Evolutionary conservation across 1,140 invertebrate species (phyloP), one percentile per base, ranked within the genome.

Genomic region (Zaprionus taronus): DNA sequence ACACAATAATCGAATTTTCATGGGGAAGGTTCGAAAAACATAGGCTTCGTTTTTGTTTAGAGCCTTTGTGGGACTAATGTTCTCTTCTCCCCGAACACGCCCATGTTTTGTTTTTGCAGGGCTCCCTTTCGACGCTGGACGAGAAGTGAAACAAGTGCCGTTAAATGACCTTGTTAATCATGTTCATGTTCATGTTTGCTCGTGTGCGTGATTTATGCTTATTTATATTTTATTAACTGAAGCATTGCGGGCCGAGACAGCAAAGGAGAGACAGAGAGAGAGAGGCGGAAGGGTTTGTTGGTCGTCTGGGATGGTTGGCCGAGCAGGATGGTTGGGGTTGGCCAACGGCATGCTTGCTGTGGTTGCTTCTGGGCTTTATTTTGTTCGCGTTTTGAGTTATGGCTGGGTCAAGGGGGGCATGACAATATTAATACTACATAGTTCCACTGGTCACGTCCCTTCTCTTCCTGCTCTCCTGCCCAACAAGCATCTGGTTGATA

Each of bases 141-240:
- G 20, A 31, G 65, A 26, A 60, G 68, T 65, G 83, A 90, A 79
- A 83, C 79, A 89, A 90, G 81, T 89, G 84, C 85, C 58, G 66
- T 81, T 81, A 89, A 89, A 89, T 82, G 84, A 85, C 81, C 84
- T 85, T 89, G 84, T 89, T 89, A 89, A 89, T 89, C 84, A 89
- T 90, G 82, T 70, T 86, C 82, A 77, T 77, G 47, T 56, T 28
- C 26, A 31, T 47, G 84, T 79, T 79, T 84, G 85, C 81, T 71
- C 73, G 78, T 89, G 78, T 89, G 85, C 84, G 72, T 89, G 84
- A 89, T 89, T 89, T 89, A 89, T 90, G 84, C 81, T 89, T 90
- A 89, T 89, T 89, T 89, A 89, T 89, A 89, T 89, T 90, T 89
- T 90, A 89, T 89, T 84, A 79, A 90, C 85, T 81, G 49, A 51